Base-by-base conservation (phyloP, 2,888 invertebrate genomes). In the Cheilosia vernalis region DNA sequence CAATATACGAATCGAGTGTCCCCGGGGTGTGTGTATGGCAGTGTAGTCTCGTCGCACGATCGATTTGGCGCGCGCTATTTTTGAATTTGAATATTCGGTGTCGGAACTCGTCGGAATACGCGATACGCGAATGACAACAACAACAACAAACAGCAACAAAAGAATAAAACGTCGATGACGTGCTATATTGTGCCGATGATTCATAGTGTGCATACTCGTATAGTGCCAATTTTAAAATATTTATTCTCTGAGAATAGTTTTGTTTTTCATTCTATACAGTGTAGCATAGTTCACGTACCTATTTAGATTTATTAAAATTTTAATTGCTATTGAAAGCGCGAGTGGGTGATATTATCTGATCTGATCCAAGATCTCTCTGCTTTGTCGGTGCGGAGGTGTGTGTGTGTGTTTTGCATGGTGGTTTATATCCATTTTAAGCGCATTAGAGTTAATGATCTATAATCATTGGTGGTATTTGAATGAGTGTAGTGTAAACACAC, bases 31-130 rank as follows among this genome's bases (percentile, higher is more conserved):
- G 44, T 73, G 33, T 55, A 44, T 13, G 58, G 24, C 24, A 53
- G 67, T 80, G 30, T 76, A 47, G 63, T 58, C 49, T 85, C 61
- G 76, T 53, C 67, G 76, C 44, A 66, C 60, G 76, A 85, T 85
- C 85, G 42, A 85, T 81, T 85, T 85, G 81, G 81, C 85, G 85
- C 85, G 85, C 81, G 85, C 85, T 85, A 81, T 85, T 85, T 85
- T 85, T 70, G 81, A 85, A 85, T 85, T 85, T 85, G 67, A 85
- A 85, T 81, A 85, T 76, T 81, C 66, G 85, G 76, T 85, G 61
- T 72, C 81, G 74, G 56, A 66, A 66, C 47, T 66, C 27, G 56
- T 58, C 10, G 56, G 51, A 72, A 37, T 60, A 33, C 42, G 64
- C 24, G 69, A 78, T 55, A 56, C 58, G 47, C 63, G 56, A 51